These are phyloP conservation scores for Pseudopleuronectes americanus DNA, from an alignment of 2,797 vertebrate genomes.

Conservation along the genomic window DNA sequence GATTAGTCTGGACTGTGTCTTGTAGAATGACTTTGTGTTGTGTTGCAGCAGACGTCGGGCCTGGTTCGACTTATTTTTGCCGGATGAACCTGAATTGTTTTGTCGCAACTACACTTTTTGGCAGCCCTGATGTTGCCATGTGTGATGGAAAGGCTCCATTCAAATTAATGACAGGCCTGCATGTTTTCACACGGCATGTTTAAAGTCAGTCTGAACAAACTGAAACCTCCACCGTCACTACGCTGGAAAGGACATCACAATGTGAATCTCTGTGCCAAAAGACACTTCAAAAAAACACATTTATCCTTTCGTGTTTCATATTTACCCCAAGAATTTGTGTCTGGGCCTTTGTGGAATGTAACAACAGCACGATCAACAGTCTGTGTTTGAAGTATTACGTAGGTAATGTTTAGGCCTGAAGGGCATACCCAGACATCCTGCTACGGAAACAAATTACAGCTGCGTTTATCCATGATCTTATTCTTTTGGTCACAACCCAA, in stretches of 20 bases:
- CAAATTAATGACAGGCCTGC: slow-evolving; percentile 5
- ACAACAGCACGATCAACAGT: neutral
- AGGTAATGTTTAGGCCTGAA: slow-evolving; percentile 4
- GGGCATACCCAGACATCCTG: slow-evolving; percentile 19
- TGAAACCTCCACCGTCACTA: neutral
- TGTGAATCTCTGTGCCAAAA: neutral
- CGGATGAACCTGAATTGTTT: neutral
- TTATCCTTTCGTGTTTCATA: neutral
- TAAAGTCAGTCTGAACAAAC: neutral
- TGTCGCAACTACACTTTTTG: neutral
- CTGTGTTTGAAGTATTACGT: slow-evolving; percentile 1
- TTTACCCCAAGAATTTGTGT: neutral
- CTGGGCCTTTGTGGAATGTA: neutral
- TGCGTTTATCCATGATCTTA: slow-evolving; percentile 27
- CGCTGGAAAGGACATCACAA: neutral
- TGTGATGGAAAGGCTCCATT: slow-evolving; percentile 1
- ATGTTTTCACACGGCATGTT: neutral
- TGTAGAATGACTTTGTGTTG: neutral
- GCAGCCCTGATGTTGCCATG: neutral
- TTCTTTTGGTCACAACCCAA: slow-evolving; percentile 34
- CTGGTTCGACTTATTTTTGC: neutral
- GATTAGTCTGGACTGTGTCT: neutral
- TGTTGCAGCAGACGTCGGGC: neutral
- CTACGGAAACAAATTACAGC: slow-evolving; percentile 19
- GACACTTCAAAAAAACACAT: neutral